Evolutionary conservation across 2,113 vertebrate species (phyloP).

Genomic region (Rhizomys pruinosus): DNA sequence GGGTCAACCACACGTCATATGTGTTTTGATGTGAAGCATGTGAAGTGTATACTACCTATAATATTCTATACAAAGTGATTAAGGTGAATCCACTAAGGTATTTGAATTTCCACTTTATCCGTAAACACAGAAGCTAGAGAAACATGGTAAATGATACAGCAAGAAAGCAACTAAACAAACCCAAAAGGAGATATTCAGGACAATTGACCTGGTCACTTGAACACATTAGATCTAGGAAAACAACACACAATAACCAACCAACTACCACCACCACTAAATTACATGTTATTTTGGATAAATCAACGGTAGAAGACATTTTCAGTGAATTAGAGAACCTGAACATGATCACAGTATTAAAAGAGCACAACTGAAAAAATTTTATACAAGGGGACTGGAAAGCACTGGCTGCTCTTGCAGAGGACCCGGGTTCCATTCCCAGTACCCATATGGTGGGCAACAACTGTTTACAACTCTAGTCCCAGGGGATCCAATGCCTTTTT

Average conservation of each 20-base stretch:
- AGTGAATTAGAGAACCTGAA: slow-evolving; percentile 45
- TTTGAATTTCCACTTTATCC: slow-evolving; percentile 51
- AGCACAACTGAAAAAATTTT: not conserved
- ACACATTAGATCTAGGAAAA: slow-evolving; percentile 34
- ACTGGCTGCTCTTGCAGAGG: too few relatives aligned
- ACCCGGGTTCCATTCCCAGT: too few relatives aligned
- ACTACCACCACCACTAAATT: not conserved
- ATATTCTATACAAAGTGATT: slow-evolving; percentile 45
- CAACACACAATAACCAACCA: slow-evolving; percentile 28
- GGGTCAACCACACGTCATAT: not conserved
- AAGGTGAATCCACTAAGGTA: slow-evolving; percentile 12
- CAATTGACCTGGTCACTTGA: slow-evolving; percentile 27
- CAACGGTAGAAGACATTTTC: not conserved
- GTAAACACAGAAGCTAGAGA: slow-evolving; percentile 14
- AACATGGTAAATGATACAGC: slow-evolving; percentile 32
- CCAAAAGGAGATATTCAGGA: not conserved
- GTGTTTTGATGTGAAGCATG: slow-evolving; percentile 28
- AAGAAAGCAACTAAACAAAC: slow-evolving; percentile 44
- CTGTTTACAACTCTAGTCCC: too few relatives aligned
- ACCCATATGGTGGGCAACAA: too few relatives aligned
- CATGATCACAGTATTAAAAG: slow-evolving; percentile 24
- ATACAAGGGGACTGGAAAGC: too few relatives aligned
- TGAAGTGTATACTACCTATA: not conserved
- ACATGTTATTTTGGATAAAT: slow-evolving; percentile 8
- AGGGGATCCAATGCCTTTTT: too few relatives aligned